These are phyloP conservation scores for Caenorhabditis imperialis DNA, from an alignment of 2,888 invertebrate genomes.

Conservation along the genomic window DNA sequence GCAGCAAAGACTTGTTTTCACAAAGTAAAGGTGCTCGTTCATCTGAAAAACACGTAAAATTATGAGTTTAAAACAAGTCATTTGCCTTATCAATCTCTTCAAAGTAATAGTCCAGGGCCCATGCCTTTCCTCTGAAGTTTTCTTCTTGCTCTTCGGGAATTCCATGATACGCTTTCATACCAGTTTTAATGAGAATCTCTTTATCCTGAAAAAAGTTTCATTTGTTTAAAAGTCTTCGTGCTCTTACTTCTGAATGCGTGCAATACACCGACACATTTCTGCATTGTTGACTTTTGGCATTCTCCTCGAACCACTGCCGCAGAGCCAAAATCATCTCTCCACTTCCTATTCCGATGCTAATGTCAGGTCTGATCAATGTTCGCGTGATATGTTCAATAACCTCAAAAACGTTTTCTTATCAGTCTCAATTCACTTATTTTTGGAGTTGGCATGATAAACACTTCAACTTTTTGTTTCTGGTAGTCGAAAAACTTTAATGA, in stretches of 20 bases:
- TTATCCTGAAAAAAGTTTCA: constrained; percentile 1
- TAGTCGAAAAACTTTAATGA: too few species aligned
- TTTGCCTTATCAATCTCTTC: not conserved
- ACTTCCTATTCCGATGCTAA: not conserved
- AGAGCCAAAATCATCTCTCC: not conserved
- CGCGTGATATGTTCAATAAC: not conserved
- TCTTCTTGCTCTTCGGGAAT: not conserved
- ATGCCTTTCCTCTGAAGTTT: too few species aligned
- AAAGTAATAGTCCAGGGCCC: constrained; percentile 7
- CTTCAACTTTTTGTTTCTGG: too few species aligned
- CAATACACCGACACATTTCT: not conserved
- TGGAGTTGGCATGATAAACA: too few species aligned
- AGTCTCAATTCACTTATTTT: too few species aligned
- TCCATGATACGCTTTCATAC: not conserved
- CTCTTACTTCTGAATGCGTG: not conserved
- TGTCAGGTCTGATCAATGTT: not conserved
- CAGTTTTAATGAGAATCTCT: not conserved
- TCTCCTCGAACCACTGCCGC: not conserved
- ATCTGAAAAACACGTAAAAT: not conserved
- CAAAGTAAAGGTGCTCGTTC: not conserved
- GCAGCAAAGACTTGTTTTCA: not conserved
- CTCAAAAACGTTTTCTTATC: constrained; percentile 2
- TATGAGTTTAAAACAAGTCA: not conserved
- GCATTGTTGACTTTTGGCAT: not conserved
- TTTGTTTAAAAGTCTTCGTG: too few species aligned